A percentile compares a stretch with the other conserved stretches of the same genome.
phyloP scores from a whole-genome alignment of 2,888 invertebrate genomes.

The Agrenia bidenticulata region DNA sequence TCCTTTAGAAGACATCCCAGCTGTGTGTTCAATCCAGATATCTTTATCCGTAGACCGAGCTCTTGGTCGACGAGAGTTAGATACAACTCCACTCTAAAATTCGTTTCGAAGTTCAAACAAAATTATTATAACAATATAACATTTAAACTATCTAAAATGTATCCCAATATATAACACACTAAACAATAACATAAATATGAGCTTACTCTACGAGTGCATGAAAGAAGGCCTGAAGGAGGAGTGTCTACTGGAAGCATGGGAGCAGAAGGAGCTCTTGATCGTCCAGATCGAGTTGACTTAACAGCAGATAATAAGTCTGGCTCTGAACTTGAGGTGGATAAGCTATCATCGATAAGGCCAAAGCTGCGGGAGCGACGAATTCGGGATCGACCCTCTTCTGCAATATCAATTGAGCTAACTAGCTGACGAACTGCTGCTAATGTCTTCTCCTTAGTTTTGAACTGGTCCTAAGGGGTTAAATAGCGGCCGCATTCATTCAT shows the following conservation, averaged over 20 bases:
- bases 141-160: no score
- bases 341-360: conserved; percentile 6
- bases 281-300: conserved; percentile 6
- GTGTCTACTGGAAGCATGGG: conserved; percentile 22
- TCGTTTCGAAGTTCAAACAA: not conserved
- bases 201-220: conserved; percentile 26
- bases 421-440: conserved; percentile 42
- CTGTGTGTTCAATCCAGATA: conserved; percentile 86
- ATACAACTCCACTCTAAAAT: not conserved
- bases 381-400: conserved; percentile 4
- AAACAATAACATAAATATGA: not conserved
- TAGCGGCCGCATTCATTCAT: not conserved
- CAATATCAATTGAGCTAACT: conserved; percentile 22
- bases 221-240: conserved; percentile 6
- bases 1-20: conserved; percentile 64
- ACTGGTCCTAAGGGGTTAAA: conserved; percentile 39
- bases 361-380: conserved; percentile 21
- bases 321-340: conserved; percentile 44
- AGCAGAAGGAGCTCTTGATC: conserved; percentile 30
- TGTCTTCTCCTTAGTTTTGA: conserved; percentile 44
- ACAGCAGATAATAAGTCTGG: conserved; percentile 37
- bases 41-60: conserved; percentile 76
- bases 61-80: conserved; percentile 56
- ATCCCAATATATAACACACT: no score
- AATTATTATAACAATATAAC: not conserved